Percentiles rank a stretch among this genome's conserved stretches.
Conservation (phyloP, 2,113 vertebrate species). For the Rhinopomastus cyanomelas region DNA sequence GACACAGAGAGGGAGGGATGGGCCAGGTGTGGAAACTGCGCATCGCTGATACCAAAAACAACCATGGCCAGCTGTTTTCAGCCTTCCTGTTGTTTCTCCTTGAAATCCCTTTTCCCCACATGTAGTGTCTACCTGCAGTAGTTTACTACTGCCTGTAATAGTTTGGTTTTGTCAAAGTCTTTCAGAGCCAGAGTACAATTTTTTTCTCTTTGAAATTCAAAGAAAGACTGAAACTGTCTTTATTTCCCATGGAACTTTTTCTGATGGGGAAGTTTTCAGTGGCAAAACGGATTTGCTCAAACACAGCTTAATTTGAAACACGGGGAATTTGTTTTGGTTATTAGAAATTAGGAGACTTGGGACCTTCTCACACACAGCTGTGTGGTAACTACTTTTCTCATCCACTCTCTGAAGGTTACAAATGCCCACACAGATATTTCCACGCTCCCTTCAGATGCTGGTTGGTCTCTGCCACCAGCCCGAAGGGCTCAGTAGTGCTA, state of each 20-base stretch:
- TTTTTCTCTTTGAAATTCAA: background rate
- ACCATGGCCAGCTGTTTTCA: rapidly evolving
- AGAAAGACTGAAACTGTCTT: background rate
- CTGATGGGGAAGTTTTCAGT: background rate
- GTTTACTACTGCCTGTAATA: too few species aligned
- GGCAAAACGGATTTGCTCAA: background rate
- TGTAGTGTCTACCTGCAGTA: background rate
- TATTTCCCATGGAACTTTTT: background rate
- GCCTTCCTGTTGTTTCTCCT: background rate
- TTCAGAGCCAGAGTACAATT: background rate
- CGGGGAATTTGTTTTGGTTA: background rate
- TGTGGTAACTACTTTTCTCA: background rate
- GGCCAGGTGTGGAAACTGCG: background rate
- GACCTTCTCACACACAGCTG: background rate
- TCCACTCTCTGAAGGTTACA: background rate
- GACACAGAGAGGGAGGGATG: background rate
- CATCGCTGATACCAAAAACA: background rate
- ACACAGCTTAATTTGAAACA: background rate
- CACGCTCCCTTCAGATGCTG: background rate
- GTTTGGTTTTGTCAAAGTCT: background rate
- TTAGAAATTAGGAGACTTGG: background rate
- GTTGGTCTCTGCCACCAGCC: background rate
- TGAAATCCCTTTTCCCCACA: background rate
- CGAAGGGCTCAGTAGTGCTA: background rate
- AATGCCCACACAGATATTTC: background rate